Conservation (phyloP, 2,888 invertebrate genomes). For the Penaeus monodon region DNA sequence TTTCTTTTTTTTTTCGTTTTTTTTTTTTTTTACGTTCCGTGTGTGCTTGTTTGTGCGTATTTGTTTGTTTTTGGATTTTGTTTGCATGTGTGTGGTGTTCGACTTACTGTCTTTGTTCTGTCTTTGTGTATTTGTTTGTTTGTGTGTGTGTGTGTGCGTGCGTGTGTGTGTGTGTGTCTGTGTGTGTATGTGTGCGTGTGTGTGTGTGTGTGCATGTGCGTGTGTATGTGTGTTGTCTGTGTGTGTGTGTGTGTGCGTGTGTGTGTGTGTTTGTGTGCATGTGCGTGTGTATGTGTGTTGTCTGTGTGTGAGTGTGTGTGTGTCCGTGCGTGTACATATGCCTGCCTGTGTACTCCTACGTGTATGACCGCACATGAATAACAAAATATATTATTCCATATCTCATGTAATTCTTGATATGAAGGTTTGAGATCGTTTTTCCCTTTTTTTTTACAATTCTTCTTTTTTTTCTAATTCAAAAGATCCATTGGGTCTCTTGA, state of each 20-base stretch:
- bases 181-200: background rate
- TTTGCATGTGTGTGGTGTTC: background rate
- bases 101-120: background rate
- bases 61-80: background rate
- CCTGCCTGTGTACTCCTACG: background rate
- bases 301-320: too few species aligned
- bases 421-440: too few species aligned
- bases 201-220: background rate
- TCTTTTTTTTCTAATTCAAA: too few species aligned
- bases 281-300: background rate
- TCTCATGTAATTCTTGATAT: too few species aligned
- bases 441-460: too few species aligned
- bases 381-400: too few species aligned
- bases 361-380: too few species aligned
- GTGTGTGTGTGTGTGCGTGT: background rate
- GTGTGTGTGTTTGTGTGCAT: conserved; percentile 5
- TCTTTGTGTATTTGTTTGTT: background rate
- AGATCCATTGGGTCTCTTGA: too few species aligned
- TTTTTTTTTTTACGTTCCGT: too few species aligned
- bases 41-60: too few species aligned
- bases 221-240: background rate
- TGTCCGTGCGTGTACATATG: too few species aligned
- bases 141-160: background rate
- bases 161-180: background rate
- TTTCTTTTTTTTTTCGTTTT: too few species aligned